Evolutionary conservation across 2,113 vertebrate species (phyloP), one percentile per base, ranked within the genome.

Genomic region (Carettochelys insculpta): DNA sequence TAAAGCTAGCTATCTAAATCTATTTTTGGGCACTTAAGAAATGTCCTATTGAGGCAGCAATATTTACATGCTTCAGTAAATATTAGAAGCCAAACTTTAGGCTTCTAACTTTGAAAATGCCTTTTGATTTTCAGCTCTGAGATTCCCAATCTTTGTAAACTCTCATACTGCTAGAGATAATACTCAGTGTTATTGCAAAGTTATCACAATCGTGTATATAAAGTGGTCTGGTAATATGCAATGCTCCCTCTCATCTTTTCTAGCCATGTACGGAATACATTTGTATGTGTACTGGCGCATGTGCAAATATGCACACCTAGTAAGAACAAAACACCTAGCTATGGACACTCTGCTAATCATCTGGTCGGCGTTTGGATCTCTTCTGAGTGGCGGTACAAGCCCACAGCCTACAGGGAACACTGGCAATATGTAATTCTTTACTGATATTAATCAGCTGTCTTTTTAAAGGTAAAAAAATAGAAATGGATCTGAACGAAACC

Each of bases 1-100:
- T 92, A 89, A 89, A 56, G 29, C 61, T 87, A 68, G 71, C 54
- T 34, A 77, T 9, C 81, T 65, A 68, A 89, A 92, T 86, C 85
- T 52, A 84, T 87, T 82, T 82, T 85, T 54, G 80, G 83, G 54
- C 86, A 58, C 43, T 85, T 25, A 75, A 82, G 38, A 78, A 14
- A 75, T 29, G 24, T 45, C 24, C 68, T 11, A 43, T 25, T 45
- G 25, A 75, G 41, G 6, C 41, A 75, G 29, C 25, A 16, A 13
- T 45, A 43, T 75, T 75, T 45, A 75, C 41, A 41, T 27, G 71
- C 43, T 43, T 75, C 6, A 75, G 25, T 75, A 45, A 41, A 75
- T 75, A 45, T 29, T 75, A 75, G 38, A 38, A 75, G 24, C 24
- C 25, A 8, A 75, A 75, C 41, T 27, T 75, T 8, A 43, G 25